Evolutionary conservation across 2,113 vertebrate genomes (phyloP).

Genomic region (Grantiella picta): DNA sequence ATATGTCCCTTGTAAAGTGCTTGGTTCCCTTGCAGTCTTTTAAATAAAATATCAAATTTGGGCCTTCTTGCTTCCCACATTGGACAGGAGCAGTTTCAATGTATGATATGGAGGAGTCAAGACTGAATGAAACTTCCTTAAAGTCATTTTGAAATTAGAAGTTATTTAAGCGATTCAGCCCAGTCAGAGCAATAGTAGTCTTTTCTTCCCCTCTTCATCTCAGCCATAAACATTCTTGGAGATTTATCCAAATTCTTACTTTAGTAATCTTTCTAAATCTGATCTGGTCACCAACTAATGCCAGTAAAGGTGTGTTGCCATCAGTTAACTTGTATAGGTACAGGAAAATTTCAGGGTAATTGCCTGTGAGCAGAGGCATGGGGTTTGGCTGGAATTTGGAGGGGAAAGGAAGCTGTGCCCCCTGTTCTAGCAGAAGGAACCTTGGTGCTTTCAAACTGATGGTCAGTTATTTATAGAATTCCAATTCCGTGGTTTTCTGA

Average conservation of each 20-base stretch:
- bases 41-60: neutral
- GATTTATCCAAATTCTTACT: neutral
- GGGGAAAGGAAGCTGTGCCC: neutral
- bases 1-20: rapidly evolving
- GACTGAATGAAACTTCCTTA: neutral
- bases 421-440: neutral
- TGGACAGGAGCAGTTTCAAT: neutral
- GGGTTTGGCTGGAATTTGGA: neutral
- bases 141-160: neutral
- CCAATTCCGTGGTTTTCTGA: neutral
- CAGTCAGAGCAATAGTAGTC: neutral
- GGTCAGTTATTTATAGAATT: neutral
- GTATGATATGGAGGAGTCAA: neutral
- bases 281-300: neutral
- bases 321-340: neutral
- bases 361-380: neutral
- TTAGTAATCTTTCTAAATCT: neutral
- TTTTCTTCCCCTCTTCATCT: neutral
- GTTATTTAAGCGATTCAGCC: neutral
- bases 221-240: neutral
- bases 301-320: neutral
- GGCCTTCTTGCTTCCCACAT: neutral
- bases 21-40: neutral
- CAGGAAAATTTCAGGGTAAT: neutral
- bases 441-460: neutral